These are phyloP conservation scores for Hiodon alosoides DNA, from an alignment of 2,113 vertebrate genomes.

Conservation along the genomic window DNA sequence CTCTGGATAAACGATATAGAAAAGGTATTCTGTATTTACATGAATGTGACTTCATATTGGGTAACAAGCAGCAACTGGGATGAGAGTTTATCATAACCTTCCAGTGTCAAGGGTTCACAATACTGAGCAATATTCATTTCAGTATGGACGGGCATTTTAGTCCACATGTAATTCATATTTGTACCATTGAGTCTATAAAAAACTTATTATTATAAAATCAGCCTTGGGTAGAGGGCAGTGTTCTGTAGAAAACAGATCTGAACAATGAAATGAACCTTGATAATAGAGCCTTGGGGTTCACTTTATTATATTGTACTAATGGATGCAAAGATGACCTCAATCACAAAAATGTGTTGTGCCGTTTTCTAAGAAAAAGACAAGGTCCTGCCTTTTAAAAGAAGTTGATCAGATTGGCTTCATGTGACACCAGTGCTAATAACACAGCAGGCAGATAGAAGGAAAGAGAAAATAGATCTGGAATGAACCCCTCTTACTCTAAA, in stretches of 20 bases:
- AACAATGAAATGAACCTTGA: conserved; percentile 58
- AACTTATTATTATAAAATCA: conserved; percentile 58
- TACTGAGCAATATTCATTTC: no score
- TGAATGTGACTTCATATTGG: no score
- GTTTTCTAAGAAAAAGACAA: conserved; percentile 56
- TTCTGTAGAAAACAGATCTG: conserved; percentile 50
- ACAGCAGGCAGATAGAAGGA: conserved; percentile 67
- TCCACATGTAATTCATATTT: background rate
- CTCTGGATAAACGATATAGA: no score
- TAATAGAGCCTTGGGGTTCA: conserved; percentile 69
- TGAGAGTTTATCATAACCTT: no score
- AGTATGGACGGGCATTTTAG: no score
- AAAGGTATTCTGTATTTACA: no score
- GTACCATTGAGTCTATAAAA: conserved; percentile 45
- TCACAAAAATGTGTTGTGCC: conserved; percentile 62
- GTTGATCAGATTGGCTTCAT: conserved; percentile 72
- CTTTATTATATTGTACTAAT: conserved; percentile 69
- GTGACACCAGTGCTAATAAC: conserved; percentile 70
- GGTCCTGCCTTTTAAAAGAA: conserved; percentile 57
- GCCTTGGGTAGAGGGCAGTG: conserved; percentile 59
- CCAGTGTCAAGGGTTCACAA: no score
- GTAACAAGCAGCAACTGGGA: no score
- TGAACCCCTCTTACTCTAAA: conserved; percentile 19
- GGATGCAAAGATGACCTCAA: conserved; percentile 79
- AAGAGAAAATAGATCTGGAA: conserved; percentile 60